phyloP scores from a whole-genome alignment of 1,140 invertebrate genomes.

The Formica exsecta region DNA sequence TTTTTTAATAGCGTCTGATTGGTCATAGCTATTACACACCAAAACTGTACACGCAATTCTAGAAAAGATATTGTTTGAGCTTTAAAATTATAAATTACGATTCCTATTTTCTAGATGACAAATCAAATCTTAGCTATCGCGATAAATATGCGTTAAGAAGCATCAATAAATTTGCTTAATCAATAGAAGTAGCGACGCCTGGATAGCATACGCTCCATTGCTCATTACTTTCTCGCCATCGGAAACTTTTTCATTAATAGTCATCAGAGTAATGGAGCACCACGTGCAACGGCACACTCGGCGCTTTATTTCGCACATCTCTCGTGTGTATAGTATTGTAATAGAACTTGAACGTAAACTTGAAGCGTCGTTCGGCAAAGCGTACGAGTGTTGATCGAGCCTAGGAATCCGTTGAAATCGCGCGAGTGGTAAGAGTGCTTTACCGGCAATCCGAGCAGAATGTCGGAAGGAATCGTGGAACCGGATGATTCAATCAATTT shows the following conservation, averaged over 20 bases:
- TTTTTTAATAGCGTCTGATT: neutral
- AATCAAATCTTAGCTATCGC: constrained; percentile 12
- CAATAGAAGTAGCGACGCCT: neutral
- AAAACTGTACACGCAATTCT: neutral
- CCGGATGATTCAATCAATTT: constrained; percentile 62
- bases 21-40: neutral
- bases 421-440: constrained; percentile 58
- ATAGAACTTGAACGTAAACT: constrained; percentile 36
- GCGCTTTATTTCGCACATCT: constrained; percentile 31
- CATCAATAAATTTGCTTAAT: neutral
- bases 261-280: constrained; percentile 26
- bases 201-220: neutral
- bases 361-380: constrained; percentile 5
- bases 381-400: constrained; percentile 68
- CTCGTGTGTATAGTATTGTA: constrained; percentile 30
- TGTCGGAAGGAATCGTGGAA: constrained; percentile 61
- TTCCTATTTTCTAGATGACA: neutral
- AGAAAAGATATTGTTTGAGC: neutral
- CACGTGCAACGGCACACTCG: neutral
- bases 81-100: neutral
- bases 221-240: neutral
- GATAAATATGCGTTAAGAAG: too few species aligned
- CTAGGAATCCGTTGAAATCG: constrained; percentile 60
- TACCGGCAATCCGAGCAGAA: constrained; percentile 51
- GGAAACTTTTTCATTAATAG: constrained; percentile 43